A percentile compares a stretch with the other conserved stretches of the same genome.
Conservation (phyloP, 2,888 invertebrate genomes). For the Tanypteryx hageni region DNA sequence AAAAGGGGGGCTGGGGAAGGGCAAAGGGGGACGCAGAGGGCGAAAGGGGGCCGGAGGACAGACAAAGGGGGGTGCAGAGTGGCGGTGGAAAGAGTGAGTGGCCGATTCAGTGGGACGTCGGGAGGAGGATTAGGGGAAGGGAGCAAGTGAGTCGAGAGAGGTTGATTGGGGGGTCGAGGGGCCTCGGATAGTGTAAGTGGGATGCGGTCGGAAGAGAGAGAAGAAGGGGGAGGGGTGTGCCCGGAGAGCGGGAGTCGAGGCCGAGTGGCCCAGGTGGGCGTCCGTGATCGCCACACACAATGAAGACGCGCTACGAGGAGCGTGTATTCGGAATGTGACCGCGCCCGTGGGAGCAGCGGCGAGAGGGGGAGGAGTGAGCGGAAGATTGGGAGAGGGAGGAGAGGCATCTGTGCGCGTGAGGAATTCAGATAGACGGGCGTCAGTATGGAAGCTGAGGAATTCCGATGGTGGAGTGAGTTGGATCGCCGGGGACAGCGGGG, state of each 20-base stretch:
- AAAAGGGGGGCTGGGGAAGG: neutral
- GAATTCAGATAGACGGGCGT: conserved; percentile 34
- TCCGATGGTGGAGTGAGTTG: neutral
- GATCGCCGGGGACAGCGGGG: neutral
- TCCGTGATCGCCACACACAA: neutral
- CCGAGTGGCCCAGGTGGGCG: neutral
- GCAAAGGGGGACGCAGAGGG: neutral
- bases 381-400: neutral
- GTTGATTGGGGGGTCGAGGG: no score
- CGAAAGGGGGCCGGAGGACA: no score
- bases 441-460: conserved; percentile 29
- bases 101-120: neutral
- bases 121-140: neutral
- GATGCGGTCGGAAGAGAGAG: neutral
- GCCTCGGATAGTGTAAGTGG: no score
- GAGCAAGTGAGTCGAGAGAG: neutral
- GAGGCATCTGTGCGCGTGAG: conserved; percentile 38
- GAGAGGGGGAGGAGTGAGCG: no score
- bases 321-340: neutral
- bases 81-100: no score
- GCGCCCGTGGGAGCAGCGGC: neutral
- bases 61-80: no score
- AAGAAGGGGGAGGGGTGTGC: neutral
- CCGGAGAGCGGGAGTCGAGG: neutral
- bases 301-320: neutral